Base-by-base conservation (phyloP, 2,797 vertebrate species). In the Moxostoma hubbsi region DNA sequence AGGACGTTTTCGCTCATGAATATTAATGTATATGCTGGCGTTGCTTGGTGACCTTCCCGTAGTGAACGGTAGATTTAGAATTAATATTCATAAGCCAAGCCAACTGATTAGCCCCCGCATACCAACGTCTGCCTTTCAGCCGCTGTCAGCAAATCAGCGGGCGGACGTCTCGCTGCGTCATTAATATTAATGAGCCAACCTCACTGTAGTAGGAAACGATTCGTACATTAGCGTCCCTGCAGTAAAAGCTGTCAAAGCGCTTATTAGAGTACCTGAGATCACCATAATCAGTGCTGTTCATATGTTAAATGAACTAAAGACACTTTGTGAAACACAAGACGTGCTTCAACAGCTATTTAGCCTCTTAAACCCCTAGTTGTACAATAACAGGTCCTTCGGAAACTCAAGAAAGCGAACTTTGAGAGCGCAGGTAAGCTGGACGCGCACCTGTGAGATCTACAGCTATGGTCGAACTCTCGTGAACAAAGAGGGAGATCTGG, bases 401-500 rank as follows among this genome's bases (percentile, higher is more conserved):
- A 24, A 24, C 24, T 24, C 24, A 24, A 2, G 18, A 24, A 24
- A 24, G 24, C 2, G 24, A 24, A 24, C 24, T 24, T 24, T 24
- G 55, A 13, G 15, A n/a, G 65, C 49, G 7, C n/a, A 12, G 18
- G 43, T 15, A 5, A 50, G 5, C 50, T 54, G 16, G 11, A 12
- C n/a, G 49, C 46, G 47, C 53, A 9, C 9, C 46, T 49, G 16
- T 24, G 6, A 47, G 63, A 59, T 36, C 53, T 36, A 15, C 24
- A 45, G 62, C 59, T 53, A 95, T 95, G 94, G 93, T 94, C 92
- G 94, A 73, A 83, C 88, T 0, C 95, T 99, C 9, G 18, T 96
- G 57, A 93, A 95, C 81, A 95, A 91, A 84, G 94, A 96, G 53
- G 96, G 96, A 11, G 93, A 91, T 0, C 81, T 90, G 6, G 92